Evolutionary conservation across 1,140 invertebrate species (phyloP).

Genomic region (Chlorops oryzae): DNA sequence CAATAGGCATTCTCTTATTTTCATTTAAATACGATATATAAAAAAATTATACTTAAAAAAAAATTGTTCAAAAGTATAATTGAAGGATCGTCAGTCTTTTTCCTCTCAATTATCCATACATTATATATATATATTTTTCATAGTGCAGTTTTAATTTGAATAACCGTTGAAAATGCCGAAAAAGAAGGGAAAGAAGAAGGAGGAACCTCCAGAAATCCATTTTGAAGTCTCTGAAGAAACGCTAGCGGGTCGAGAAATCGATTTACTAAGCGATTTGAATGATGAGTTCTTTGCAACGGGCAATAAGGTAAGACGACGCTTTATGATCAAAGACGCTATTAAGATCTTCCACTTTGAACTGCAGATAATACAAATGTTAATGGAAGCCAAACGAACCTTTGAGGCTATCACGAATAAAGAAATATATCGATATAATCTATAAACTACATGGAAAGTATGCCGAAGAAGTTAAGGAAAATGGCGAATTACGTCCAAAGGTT

Average conservation of each 20-base stretch:
- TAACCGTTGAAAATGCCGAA: too few species aligned
- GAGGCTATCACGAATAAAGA: conserved; percentile 29
- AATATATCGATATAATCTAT: conserved; percentile 28
- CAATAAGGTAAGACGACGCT: conserved; percentile 24
- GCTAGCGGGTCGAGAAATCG: conserved; percentile 18
- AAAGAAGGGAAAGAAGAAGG: conserved; percentile 13
- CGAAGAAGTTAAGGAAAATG: conserved; percentile 29
- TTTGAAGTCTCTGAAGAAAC: conserved; percentile 15
- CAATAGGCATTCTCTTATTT: too few species aligned
- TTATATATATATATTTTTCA: too few species aligned
- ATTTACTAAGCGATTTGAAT: conserved; percentile 30
- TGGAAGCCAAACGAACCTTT: conserved; percentile 25
- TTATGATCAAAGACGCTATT: too few species aligned
- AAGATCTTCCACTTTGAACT: background rate
- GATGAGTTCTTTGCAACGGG: conserved; percentile 28
- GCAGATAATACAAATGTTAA: conserved; percentile 28
- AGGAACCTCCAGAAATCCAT: conserved; percentile 6
- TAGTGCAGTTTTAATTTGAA: too few species aligned
- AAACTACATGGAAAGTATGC: conserved; percentile 28
- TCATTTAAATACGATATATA: too few species aligned
- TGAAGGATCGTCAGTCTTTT: too few species aligned
- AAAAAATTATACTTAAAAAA: too few species aligned
- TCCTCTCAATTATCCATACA: too few species aligned
- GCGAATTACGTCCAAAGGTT: conserved; percentile 24
- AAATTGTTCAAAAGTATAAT: too few species aligned